Base-by-base conservation (phyloP, 2,113 vertebrate genomes). In the Pao palembangensis region DNA sequence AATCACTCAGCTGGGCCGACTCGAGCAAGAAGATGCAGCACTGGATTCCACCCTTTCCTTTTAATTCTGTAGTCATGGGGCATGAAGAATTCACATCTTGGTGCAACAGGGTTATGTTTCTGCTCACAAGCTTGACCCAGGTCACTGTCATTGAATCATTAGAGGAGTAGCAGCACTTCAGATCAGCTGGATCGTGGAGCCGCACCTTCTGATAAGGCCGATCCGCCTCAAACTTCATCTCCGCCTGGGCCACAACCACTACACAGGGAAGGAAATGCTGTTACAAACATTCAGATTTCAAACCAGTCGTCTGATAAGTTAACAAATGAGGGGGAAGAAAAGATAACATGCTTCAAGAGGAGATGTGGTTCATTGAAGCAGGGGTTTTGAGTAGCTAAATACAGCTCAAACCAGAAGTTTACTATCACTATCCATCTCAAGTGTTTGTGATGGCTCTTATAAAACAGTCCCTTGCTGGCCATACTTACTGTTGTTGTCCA, bases 321-420 rank as follows among this genome's bases (percentile, higher is more conserved):
- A 31, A 38, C 34, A 38, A 38, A 38, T 11, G 34, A 2, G 25
- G 25, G 25, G 25, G 5, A 25, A 25, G 2, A 25, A 25, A 34
- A 8, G 31, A 34, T 34, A 15, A 46, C 17, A n/a, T 46, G 15
- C 42, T 16, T 44, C 15, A 58, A 62, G 58, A 78, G 89, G 89
- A 85, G 67, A 84, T 77, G 4, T 57, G 83, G 81, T 76, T 86
- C 89, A 90, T 17, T 87, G 86, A 67, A 85, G 85, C 85, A 62
- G 57, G 72, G 73, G 68, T 34, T 60, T 56, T 25, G 51, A 61
- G 41, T 12, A 47, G 43, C 18, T 44, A 54, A 67, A 66, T 20
- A 43, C 10, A 23, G 19, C 14, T 51, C 2, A 48, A 48, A 48
- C 16, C 16, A 46, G 16, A 17, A 17, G 43, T 34, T 25, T 25